Conservation (phyloP, 2,113 vertebrate genomes). For the Xiphophorus hellerii region DNA sequence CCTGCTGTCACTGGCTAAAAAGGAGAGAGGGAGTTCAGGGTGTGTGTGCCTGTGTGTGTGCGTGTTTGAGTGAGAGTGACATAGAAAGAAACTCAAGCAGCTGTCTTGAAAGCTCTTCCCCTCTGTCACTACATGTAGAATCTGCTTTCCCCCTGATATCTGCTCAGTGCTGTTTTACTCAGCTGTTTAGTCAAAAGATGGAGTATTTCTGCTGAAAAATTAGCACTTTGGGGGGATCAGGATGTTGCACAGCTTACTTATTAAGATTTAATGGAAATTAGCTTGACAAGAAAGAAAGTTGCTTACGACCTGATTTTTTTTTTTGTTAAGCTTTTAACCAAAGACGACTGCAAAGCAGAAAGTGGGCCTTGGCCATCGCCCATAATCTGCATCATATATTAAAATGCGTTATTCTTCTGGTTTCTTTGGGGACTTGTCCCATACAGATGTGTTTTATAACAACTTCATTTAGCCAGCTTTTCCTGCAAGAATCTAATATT, state of each 20-base stretch:
- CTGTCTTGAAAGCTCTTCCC: constrained; percentile 70
- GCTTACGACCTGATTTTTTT: neutral
- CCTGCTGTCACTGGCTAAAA: constrained; percentile 82
- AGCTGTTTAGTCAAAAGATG: constrained; percentile 38
- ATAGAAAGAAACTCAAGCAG: constrained; percentile 69
- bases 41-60: constrained; percentile 1
- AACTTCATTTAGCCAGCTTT: too few relatives aligned
- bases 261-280: constrained; percentile 21
- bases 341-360: neutral
- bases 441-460: too few relatives aligned
- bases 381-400: neutral
- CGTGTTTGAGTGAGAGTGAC: constrained; percentile 57
- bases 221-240: constrained; percentile 20
- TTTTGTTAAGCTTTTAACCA: neutral
- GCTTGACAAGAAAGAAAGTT: neutral
- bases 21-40: constrained; percentile 68
- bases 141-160: constrained; percentile 50
- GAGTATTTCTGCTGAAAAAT: constrained; percentile 20
- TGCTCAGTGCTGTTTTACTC: constrained; percentile 27
- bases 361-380: neutral
- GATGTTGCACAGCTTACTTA: constrained; percentile 11
- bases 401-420: neutral
- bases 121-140: constrained; percentile 64
- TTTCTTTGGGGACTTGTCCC: too few relatives aligned
- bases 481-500: too few relatives aligned